A percentile compares a stretch with the other conserved stretches of the same genome.
phyloP scores from a whole-genome alignment of 2,888 invertebrate species.

The Ecliptopera silaceata region DNA sequence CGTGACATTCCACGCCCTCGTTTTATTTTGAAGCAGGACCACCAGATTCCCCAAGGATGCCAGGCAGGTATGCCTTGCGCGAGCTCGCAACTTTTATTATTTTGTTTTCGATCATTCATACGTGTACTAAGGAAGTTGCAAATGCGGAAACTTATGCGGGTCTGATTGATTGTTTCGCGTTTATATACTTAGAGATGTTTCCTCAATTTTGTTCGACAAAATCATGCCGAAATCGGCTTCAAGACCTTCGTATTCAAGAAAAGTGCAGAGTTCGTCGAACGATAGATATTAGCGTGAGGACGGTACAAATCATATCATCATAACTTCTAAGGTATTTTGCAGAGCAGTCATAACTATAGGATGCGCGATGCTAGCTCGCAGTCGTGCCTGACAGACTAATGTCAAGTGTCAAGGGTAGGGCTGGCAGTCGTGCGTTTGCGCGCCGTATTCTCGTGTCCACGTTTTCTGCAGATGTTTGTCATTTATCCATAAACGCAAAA shows the following conservation, averaged over 20 bases:
- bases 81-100: conserved; percentile 22
- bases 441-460: conserved; percentile 19
- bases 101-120: conserved; percentile 16
- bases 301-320: conserved; percentile 17
- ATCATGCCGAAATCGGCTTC: conserved; percentile 2
- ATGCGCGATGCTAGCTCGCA: conserved; percentile 25
- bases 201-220: conserved; percentile 5
- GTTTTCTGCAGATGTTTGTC: conserved; percentile 11
- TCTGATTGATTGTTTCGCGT: conserved; percentile 8
- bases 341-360: conserved; percentile 18
- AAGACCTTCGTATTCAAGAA: not conserved
- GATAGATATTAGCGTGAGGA: not conserved
- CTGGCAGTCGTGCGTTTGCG: conserved; percentile 37
- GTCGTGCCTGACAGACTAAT: conserved; percentile 49
- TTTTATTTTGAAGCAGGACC: conserved; percentile 36
- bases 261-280: conserved; percentile 1
- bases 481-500: not conserved
- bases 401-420: conserved; percentile 59
- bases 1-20: conserved; percentile 37
- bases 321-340: conserved; percentile 20
- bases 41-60: conserved; percentile 21
- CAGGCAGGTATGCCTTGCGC: conserved; percentile 24
- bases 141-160: conserved; percentile 29
- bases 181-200: conserved; percentile 14
- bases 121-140: conserved; percentile 19